Conservation (phyloP, 2,888 invertebrate species). For the Malthinus flaveolus region DNA sequence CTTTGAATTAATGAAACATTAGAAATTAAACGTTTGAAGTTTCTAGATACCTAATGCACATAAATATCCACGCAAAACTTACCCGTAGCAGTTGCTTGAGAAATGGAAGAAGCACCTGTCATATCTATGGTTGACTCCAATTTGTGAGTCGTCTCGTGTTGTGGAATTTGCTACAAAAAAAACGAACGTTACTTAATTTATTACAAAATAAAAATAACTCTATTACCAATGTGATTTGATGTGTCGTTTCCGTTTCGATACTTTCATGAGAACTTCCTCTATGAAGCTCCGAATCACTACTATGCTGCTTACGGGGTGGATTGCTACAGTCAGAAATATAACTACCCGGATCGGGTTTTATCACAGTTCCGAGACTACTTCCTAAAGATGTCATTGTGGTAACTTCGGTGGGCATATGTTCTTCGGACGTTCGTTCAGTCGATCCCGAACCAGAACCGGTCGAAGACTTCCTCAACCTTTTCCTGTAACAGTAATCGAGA, state of each 20-base stretch:
- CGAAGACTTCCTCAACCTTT: conserved; percentile 67
- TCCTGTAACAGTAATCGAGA: conserved; percentile 49
- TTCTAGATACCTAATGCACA: no score
- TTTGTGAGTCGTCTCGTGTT: conserved; percentile 48
- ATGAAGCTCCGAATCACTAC: conserved; percentile 53
- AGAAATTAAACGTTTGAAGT: no score
- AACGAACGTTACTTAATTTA: background rate
- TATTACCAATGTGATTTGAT: conserved; percentile 52
- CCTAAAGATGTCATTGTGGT: conserved; percentile 53
- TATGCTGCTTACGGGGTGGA: conserved; percentile 45
- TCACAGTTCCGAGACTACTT: conserved; percentile 50
- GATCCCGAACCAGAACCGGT: conserved; percentile 63
- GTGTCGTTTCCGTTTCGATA: conserved; percentile 45
- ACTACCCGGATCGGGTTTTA: conserved; percentile 52
- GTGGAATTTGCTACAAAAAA: conserved; percentile 50
- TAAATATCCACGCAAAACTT: conserved; percentile 10
- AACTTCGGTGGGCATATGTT: conserved; percentile 54
- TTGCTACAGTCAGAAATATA: conserved; percentile 42
- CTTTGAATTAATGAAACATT: no score
- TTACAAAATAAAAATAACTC: background rate
- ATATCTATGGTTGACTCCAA: conserved; percentile 47
- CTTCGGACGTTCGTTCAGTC: conserved; percentile 59
- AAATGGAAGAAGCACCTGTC: conserved; percentile 45
- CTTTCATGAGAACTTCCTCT: conserved; percentile 61
- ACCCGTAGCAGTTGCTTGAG: conserved; percentile 45